phyloP scores from a whole-genome alignment of 2,888 invertebrate genomes.

The Drosophila flavopinicola region DNA sequence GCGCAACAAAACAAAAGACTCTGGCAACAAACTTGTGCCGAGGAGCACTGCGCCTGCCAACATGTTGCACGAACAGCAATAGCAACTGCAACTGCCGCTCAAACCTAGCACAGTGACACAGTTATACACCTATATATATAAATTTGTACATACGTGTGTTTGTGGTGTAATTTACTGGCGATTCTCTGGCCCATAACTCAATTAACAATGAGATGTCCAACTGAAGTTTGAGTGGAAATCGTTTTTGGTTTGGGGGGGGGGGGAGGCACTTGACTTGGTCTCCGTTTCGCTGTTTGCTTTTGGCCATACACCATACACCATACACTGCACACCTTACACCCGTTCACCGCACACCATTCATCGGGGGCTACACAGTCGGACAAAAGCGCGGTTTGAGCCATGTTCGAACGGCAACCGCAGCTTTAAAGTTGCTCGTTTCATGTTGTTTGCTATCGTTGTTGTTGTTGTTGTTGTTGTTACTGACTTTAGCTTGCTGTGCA shows the following conservation, averaged over 20 bases:
- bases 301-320: slow-evolving; percentile 7
- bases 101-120: slow-evolving; percentile 65
- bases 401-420: slow-evolving; percentile 59
- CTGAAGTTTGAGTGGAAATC: slow-evolving; percentile 49
- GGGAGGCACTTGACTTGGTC: slow-evolving; percentile 23
- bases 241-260: slow-evolving; percentile 15
- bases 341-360: no score
- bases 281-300: slow-evolving; percentile 7
- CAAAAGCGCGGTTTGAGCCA: slow-evolving; percentile 52
- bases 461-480: slow-evolving; percentile 30
- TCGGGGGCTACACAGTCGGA: neutral
- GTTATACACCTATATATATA: slow-evolving; percentile 15
- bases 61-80: slow-evolving; percentile 51
- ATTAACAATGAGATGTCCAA: slow-evolving; percentile 56
- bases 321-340: no score
- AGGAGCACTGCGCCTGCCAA: slow-evolving; percentile 20
- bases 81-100: slow-evolving; percentile 35
- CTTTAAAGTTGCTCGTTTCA: slow-evolving; percentile 33
- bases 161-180: slow-evolving; percentile 30
- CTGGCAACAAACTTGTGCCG: slow-evolving; percentile 64
- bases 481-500: slow-evolving; percentile 36
- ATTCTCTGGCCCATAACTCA: slow-evolving; percentile 58
- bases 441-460: slow-evolving; percentile 25
- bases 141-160: neutral
- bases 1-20: slow-evolving; percentile 76